phyloP scores from a whole-genome alignment of 2,797 vertebrate species.

The Chloroceryle amazona region DNA sequence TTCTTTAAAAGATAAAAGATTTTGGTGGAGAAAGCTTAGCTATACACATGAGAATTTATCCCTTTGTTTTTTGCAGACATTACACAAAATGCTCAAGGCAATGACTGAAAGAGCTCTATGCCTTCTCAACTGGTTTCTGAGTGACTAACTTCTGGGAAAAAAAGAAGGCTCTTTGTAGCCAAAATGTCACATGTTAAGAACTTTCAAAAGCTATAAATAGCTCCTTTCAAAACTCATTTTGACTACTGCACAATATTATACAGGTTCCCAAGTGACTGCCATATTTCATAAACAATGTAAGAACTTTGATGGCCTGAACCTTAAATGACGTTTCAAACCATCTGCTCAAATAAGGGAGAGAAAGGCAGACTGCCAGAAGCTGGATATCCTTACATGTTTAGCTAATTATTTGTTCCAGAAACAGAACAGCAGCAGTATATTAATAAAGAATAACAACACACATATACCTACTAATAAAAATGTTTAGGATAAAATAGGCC shows the following conservation, averaged over 20 bases:
- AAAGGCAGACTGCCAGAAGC: not conserved
- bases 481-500: not conserved
- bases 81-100: constrained; percentile 15
- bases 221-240: constrained; percentile 19
- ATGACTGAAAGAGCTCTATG: not conserved
- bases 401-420: not conserved
- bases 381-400: not conserved
- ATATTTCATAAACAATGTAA: not conserved
- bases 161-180: not conserved
- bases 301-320: not conserved
- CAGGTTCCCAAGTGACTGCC: not conserved
- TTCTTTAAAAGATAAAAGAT: not conserved
- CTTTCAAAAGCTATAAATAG: not conserved
- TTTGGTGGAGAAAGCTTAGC: not conserved
- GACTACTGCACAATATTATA: not conserved
- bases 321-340: not conserved
- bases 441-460: not conserved
- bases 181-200: not conserved
- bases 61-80: not conserved
- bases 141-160: not conserved
- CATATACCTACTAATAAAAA: not conserved
- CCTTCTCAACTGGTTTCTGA: not conserved
- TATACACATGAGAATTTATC: not conserved
- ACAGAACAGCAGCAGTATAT: not conserved
- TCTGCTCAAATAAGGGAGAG: not conserved